Base-by-base conservation (phyloP, 2,797 vertebrate genomes). In the Ctenochaetus hawaiiensis region DNA sequence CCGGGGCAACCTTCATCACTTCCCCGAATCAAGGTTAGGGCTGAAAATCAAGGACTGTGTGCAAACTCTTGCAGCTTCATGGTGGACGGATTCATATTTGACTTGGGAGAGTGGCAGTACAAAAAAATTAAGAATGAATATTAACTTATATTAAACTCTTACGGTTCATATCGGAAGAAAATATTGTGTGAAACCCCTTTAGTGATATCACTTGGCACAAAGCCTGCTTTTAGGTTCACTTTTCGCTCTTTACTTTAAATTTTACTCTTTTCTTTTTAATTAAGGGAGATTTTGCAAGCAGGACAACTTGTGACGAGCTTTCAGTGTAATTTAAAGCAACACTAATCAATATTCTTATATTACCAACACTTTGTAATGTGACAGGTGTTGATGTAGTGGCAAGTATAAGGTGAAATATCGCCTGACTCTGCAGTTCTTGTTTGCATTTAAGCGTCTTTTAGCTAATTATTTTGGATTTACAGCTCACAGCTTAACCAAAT, bases 11-110 rank as follows among this genome's bases (percentile, higher is more conserved):
- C 84, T 87, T 89, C 91, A 85, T 82, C 71, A 45, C 82, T 81
- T 71, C 68, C 58, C 71, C 8, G 6, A 71, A 91, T 87, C 85
- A 91, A 93, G 93, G 90, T 93, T 88, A 87, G 77, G 44, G 6
- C 54, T 49, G 37, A 41, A 62, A 84, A 85, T 71, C 68, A 68
- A 81, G 84, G 75, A 51, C 82, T 65, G 18, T 23, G 49, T 63
- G 71, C 45, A 74, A 75, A 80, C 63, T 72, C 22, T 18, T 2
- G 47, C 63, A 63, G 62, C 44, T 39, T 60, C 48, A 45, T 37
- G 44, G 44, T 5, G 1, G 72, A 48, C 57, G n/a, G 51, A 62
- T 41, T 1, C 26, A 67, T 45, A 41, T 67, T 75, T 51, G 52
- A 63, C 20, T 22, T n/a, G 26, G 65, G 22, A 20, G 34, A 26